phyloP scores from a whole-genome alignment of 2,797 vertebrate genomes.

The Enteromius viviparus region DNA sequence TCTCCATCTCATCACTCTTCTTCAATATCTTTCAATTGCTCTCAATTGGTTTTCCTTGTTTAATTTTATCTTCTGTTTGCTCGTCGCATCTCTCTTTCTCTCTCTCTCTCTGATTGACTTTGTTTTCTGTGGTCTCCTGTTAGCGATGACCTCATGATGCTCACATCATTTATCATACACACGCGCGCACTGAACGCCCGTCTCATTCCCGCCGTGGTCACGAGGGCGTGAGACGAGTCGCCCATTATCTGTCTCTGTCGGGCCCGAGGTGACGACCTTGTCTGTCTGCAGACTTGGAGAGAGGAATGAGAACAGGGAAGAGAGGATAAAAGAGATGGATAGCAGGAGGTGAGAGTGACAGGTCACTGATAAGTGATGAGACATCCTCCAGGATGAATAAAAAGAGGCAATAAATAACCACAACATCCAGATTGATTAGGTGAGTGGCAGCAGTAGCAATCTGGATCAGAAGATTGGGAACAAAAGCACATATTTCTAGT shows the following conservation, averaged over 20 bases:
- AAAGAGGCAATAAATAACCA: slow-evolving; percentile 55
- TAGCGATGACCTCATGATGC: slow-evolving; percentile 27
- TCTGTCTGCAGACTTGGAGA: slow-evolving; percentile 67
- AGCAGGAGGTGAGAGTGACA: slow-evolving; percentile 39
- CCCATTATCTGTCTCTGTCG: slow-evolving; percentile 56
- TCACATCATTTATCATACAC: slow-evolving; percentile 38
- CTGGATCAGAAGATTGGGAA: neutral
- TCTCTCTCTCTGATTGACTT: slow-evolving; percentile 4
- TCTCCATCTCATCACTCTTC: slow-evolving; percentile 5
- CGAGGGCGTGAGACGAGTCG: slow-evolving; percentile 38
- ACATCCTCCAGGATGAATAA: slow-evolving; percentile 41
- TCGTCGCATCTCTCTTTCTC: neutral
- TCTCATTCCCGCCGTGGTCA: slow-evolving; percentile 14
- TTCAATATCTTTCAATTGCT: slow-evolving; percentile 8
- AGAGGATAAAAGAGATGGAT: slow-evolving; percentile 39
- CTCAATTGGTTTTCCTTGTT: neutral
- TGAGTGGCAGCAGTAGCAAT: neutral
- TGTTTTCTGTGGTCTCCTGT: slow-evolving; percentile 24
- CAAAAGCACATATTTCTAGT: neutral
- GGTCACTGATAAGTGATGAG: slow-evolving; percentile 42
- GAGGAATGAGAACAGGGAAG: slow-evolving; percentile 55
- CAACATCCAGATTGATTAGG: slow-evolving; percentile 56
- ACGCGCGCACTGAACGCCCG: neutral
- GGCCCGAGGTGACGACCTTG: slow-evolving; percentile 66
- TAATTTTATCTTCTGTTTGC: neutral